Conservation (phyloP, 2,888 invertebrate genomes). For the Acholoe squamosa region DNA sequence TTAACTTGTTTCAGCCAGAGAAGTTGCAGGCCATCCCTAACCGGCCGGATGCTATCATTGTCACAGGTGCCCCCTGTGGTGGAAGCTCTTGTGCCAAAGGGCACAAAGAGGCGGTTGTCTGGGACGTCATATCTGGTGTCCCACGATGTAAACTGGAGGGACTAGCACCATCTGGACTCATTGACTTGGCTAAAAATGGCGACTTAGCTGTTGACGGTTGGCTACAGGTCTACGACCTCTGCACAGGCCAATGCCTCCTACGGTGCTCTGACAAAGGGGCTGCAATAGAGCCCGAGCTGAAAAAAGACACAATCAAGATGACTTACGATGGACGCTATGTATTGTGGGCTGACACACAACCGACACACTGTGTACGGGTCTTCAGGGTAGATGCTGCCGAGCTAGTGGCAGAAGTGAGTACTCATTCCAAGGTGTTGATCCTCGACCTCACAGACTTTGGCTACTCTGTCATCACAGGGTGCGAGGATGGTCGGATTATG, state of each 20-base stretch:
- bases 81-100: neutral
- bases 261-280: slow-evolving; percentile 14
- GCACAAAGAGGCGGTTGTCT: slow-evolving; percentile 43
- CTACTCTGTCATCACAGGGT: slow-evolving; percentile 68
- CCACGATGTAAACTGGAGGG: slow-evolving; percentile 27
- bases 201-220: slow-evolving; percentile 69
- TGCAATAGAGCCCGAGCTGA: neutral
- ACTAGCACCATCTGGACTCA: slow-evolving; percentile 55
- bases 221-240: slow-evolving; percentile 69
- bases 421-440: slow-evolving; percentile 68
- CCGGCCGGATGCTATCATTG: slow-evolving; percentile 23
- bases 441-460: slow-evolving; percentile 68
- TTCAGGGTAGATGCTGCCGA: slow-evolving; percentile 19
- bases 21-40: slow-evolving; percentile 42
- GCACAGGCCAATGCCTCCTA: slow-evolving; percentile 56
- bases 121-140: slow-evolving; percentile 5
- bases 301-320: slow-evolving; percentile 49
- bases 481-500: slow-evolving; percentile 71
- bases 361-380: slow-evolving; percentile 63
- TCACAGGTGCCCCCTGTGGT: neutral
- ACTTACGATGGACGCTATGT: slow-evolving; percentile 71
- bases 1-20: slow-evolving; percentile 30
- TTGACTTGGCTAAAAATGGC: slow-evolving; percentile 70
- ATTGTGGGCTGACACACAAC: slow-evolving; percentile 69
- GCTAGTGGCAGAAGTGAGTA: slow-evolving; percentile 65